Evolutionary conservation across 53 echinoderm and acorn worm genomes (phyloP), one percentile per base, ranked within the genome.

Genomic region (Antedon mediterranea): DNA sequence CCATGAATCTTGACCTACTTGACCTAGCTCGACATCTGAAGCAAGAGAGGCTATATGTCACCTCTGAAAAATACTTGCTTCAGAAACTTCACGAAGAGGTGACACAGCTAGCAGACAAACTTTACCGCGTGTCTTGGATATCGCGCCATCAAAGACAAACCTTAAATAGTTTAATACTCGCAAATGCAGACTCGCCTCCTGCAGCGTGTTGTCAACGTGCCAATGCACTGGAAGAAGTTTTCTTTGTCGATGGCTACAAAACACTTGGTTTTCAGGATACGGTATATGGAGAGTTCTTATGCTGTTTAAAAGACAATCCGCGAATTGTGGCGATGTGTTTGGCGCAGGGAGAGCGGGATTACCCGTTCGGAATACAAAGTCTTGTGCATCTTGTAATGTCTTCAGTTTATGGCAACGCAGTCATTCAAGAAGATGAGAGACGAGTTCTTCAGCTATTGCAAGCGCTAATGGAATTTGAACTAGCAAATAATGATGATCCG

Each of bases 111-210:
- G 89, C 95, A 4, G 95, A 95, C 78, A 87, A 81, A 74, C 78
- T 95, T 27, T 92, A 87, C 76, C 87, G 87, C 26, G 79, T 89
- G 33, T 87, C 95, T 23, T 95, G 95, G 95, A 89, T 95, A 71
- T 86, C 95, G 11, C 82, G 89, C 57, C 91, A 95, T 72, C 95
- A 95, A 77, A 87, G 95, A 28, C 91, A 91, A 77, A 95, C 89
- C 31, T 76, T 95, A n/a, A 83, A 95, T 28, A 89, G 89, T 71
- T 82, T 95, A 34, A 85, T 89, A 0, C 33, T 85, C 30, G 89
- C 91, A 3, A 87, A 87, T 71, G 83, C 82, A 34, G 91, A 95
- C 13, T 82, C 87, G 3, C 89, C 95, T 5, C 91, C 95, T 0
- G 85, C 80, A 44, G 84, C 83, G 29, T 95, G 95, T 82, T 95